Evolutionary conservation across 2,797 vertebrate genomes (phyloP), one percentile per base, ranked within the genome.

Genomic region (Staurois parvus): DNA sequence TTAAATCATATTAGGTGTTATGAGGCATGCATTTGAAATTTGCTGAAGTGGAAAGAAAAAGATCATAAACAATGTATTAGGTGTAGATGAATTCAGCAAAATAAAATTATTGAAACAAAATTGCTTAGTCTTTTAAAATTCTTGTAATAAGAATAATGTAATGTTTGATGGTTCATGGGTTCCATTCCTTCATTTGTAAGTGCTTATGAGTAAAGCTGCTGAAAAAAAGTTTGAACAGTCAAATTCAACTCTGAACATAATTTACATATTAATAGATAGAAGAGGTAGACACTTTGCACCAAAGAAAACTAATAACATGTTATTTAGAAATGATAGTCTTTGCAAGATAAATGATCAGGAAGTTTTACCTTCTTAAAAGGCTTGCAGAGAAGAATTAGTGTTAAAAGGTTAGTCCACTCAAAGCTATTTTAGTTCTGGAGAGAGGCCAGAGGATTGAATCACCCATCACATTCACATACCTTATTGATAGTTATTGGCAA

Each of bases 21-120:
- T 37, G 34, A 40, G 59, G 56, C 59, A 66, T 78, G 26, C n/a
- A 78, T 66, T 66, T 40, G 76, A 66, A 34, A 17, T 78, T 17
- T 78, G 76, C 76, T 78, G 76, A 66, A 66, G 59, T 78, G 59
- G n/a, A 78, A 78, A 42, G 34, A 52, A 29, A 70, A 45, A 30
- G 40, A 79, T 79, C 37, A 69, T 69, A 79, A 79, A 48, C 77
- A 69, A 79, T 79, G 28, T 67, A 69, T 79, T 79, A 28, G 37
- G 66, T 79, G 37, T 69, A 48, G 40, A 69, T 79, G 42, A 32
- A 48, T 79, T 69, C 77, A 45, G 19, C 77, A 79, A 79, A 79
- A 69, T 69, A 68, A 26, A 79, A 79, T 79, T 69, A 79, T 79
- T 79, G 28, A 68, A 70, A 37, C 32, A 78, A 48, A 66, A 79